A percentile compares a stretch with the other conserved stretches of the same genome.
Evolutionary conservation across 2,888 invertebrate genomes (phyloP).

Genomic region (Papilio elwesi): DNA sequence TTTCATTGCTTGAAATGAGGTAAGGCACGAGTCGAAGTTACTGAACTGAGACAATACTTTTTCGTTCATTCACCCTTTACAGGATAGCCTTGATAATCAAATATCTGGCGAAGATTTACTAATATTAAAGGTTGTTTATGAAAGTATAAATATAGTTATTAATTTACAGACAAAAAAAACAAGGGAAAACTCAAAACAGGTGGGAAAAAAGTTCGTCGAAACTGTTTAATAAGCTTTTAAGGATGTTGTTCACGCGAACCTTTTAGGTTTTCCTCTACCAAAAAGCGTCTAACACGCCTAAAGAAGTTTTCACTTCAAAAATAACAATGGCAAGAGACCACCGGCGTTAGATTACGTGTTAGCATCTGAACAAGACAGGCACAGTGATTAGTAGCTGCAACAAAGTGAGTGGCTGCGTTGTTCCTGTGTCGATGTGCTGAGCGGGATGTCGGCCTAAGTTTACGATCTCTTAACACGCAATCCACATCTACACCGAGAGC

Average conservation of each 20-base stretch:
- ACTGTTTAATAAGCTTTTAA: too few species aligned
- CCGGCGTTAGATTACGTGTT: conserved; percentile 51
- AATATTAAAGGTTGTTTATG: not conserved
- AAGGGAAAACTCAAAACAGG: too few species aligned
- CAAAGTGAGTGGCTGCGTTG: conserved; percentile 60
- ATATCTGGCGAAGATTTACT: not conserved
- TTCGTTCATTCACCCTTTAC: conserved; percentile 40
- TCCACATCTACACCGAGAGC: conserved; percentile 21
- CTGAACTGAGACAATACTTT: conserved; percentile 55
- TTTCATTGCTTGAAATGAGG: conserved; percentile 68
- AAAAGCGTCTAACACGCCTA: too few species aligned
- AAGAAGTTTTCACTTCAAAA: not conserved
- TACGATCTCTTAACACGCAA: conserved; percentile 54
- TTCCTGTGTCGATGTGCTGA: conserved; percentile 62
- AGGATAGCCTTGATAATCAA: conserved; percentile 27
- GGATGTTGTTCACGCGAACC: too few species aligned
- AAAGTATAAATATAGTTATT: too few species aligned
- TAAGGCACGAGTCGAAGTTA: conserved; percentile 72
- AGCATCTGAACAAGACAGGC: conserved; percentile 48
- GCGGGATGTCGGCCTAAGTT: conserved; percentile 48
- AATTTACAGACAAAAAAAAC: too few species aligned
- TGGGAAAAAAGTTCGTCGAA: too few species aligned
- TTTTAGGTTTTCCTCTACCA: too few species aligned
- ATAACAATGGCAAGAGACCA: conserved; percentile 52
- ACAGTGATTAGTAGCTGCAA: conserved; percentile 64